Percentiles rank a stretch among this genome's conserved stretches.
Conservation (phyloP, 2,113 vertebrate genomes). For the Noctilio leporinus region DNA sequence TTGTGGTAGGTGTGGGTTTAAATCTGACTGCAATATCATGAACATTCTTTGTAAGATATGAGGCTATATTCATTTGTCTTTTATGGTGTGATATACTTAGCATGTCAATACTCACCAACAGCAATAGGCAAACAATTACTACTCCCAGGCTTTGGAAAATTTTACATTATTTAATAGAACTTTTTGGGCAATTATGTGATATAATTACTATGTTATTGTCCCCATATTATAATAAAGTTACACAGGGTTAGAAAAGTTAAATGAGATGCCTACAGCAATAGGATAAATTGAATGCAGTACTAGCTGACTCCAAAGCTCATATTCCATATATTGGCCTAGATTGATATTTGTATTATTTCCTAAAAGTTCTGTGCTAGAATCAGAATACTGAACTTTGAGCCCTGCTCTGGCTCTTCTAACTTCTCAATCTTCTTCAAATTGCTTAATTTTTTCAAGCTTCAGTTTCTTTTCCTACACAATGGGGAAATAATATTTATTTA, state of each 20-base stretch:
- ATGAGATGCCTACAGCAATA: neutral
- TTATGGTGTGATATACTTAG: neutral
- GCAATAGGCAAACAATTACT: neutral
- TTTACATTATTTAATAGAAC: neutral
- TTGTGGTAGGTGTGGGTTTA: neutral
- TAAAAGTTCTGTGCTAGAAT: neutral
- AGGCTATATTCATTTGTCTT: neutral
- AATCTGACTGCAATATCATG: neutral
- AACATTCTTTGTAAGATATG: neutral
- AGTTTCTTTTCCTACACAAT: neutral
- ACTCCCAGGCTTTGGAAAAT: neutral
- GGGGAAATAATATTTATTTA: neutral
- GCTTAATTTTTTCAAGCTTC: neutral
- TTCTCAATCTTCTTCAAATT: neutral
- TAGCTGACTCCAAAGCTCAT: neutral
- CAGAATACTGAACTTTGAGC: neutral
- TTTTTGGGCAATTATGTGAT: neutral
- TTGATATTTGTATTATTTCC: neutral
- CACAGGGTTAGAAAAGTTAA: neutral
- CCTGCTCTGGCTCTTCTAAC: neutral
- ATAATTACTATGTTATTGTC: neutral
- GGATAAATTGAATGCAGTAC: neutral
- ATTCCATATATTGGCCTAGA: accelerated
- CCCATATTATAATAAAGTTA: neutral
- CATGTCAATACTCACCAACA: neutral